phyloP scores from a whole-genome alignment of 2,888 invertebrate species.

The Synergus gifuensis region DNA sequence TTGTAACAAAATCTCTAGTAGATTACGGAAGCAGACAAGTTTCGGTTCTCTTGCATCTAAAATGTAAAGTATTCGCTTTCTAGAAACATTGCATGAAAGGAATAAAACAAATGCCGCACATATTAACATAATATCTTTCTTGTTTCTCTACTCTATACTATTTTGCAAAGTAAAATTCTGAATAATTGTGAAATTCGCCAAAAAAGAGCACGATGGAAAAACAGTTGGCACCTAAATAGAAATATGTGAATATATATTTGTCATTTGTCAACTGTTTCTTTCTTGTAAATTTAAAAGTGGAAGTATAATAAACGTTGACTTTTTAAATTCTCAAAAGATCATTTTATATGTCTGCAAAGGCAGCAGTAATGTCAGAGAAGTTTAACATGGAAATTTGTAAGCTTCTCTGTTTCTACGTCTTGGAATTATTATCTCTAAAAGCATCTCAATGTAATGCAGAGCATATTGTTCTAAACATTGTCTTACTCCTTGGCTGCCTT shows the following conservation, averaged over 20 bases:
- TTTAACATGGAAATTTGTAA: slow-evolving; percentile 22
- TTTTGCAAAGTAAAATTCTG: neutral
- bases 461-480: neutral
- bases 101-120: neutral
- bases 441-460: neutral
- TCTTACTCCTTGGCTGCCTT: neutral
- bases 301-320: neutral
- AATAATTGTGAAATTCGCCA: neutral
- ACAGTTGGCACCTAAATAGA: too few relatives aligned
- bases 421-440: slow-evolving; percentile 5
- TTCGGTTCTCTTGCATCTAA: neutral
- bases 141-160: neutral
- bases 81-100: neutral
- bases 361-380: neutral
- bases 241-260: too few relatives aligned
- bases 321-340: neutral
- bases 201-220: neutral
- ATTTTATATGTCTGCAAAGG: neutral
- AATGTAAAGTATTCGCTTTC: slow-evolving; percentile 13
- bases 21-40: neutral
- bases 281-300: too few relatives aligned
- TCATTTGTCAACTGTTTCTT: too few relatives aligned
- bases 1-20: neutral
- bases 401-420: slow-evolving; percentile 4
- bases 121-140: neutral